phyloP scores from a whole-genome alignment of 2,888 invertebrate species.

The Dione juno region DNA sequence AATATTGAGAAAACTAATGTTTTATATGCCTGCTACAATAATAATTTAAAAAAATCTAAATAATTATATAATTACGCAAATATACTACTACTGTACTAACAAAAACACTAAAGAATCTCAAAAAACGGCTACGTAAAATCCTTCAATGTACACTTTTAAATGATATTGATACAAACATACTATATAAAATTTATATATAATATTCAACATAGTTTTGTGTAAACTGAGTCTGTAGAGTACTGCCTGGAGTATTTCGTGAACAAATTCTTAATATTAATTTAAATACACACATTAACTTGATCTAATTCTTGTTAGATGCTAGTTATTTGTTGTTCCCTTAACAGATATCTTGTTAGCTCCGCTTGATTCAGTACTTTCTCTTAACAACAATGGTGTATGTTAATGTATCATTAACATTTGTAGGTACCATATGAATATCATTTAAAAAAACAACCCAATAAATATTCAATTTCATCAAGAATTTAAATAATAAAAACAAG shows the following conservation, averaged over 20 bases:
- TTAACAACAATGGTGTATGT: constrained; percentile 54
- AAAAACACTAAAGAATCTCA: background rate
- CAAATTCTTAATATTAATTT: background rate
- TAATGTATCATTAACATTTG: constrained; percentile 54
- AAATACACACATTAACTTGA: constrained; percentile 20
- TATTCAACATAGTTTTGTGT: background rate
- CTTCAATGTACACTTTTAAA: background rate
- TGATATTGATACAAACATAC: background rate
- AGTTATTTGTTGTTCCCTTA: constrained; percentile 46
- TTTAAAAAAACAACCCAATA: background rate
- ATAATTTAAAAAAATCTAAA: no score
- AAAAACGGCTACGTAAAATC: background rate
- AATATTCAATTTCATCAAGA: no score
- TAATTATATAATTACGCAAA: no score
- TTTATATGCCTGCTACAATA: no score
- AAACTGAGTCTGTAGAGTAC: background rate
- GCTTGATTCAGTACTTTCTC: no score
- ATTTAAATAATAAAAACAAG: no score
- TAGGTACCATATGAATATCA: background rate
- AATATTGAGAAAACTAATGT: no score
- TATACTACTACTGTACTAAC: background rate
- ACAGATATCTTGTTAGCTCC: constrained; percentile 37
- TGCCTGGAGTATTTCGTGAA: background rate
- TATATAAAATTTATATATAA: background rate
- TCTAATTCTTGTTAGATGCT: background rate